Evolutionary conservation across 2,113 vertebrate genomes (phyloP), one percentile per base, ranked within the genome.

Genomic region (Tetrax tetrax): DNA sequence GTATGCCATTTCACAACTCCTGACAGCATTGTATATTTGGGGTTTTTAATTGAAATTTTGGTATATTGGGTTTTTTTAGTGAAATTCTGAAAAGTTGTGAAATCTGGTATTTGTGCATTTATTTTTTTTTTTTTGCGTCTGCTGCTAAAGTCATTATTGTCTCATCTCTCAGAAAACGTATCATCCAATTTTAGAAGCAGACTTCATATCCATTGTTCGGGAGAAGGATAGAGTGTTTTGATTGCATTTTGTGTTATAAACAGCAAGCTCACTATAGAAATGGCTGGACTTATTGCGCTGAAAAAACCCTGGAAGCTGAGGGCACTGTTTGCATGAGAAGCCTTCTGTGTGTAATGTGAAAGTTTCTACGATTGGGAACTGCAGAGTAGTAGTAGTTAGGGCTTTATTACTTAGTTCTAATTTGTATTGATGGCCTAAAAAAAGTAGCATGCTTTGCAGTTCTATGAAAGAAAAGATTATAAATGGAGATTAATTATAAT

Each of bases 401-500:
- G 98, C 97, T 98, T 98, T 98, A 98, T 98, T 98, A 99, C 98
- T 99, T 99, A 98, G 97, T 98, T 99, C 98, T 99, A 99, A 99
- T 99, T 99, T 99, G 98, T 99, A 99, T 99, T 98, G 99, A 99
- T 99, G 98, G 98, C 98, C 98, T 98, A 98, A 98, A 99, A 99
- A 99, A 99, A 99, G 98, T 98, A 98, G 99, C 98, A 97, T 98
- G 98, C 98, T 99, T 99, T 99, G 99, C 99, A 99, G 97, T 99
- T 99, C 98, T 99, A 98, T 98, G 98, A 98, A 98, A 98, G 98
- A 98, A 98, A 99, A 99, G 98, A 99, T 99, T 99, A 99, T 99
- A 99, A 99, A 99, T 99, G 99, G 98, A 99, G 99, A 99, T 99
- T 99, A 99, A 99, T 99, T 99, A 99, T 98, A 99, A 99, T 99